A percentile compares a stretch with the other conserved stretches of the same genome.
Evolutionary conservation across 2,888 invertebrate genomes (phyloP).

Genomic region (Phanerotoma sp.): DNA sequence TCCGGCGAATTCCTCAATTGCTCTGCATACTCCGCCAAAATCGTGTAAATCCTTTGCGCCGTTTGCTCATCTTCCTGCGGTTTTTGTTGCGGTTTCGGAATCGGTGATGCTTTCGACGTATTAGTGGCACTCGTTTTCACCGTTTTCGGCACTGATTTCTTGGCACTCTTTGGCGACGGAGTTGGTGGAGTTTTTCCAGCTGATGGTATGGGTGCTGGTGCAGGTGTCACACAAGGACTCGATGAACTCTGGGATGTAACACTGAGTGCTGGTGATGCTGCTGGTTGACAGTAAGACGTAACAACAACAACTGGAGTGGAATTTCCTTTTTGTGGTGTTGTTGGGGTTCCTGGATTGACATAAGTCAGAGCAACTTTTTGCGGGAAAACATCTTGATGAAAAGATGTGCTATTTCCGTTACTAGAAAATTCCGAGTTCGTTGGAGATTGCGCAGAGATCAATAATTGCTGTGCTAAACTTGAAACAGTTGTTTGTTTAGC

Average conservation of each 20-base stretch:
- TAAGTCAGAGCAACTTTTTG: constrained; percentile 62
- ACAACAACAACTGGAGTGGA: constrained; percentile 62
- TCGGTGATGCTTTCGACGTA: constrained; percentile 66
- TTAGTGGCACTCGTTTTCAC: constrained; percentile 64
- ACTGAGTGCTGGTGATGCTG: constrained; percentile 62
- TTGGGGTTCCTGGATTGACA: constrained; percentile 56
- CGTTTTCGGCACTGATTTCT: constrained; percentile 60
- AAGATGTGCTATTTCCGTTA: constrained; percentile 42
- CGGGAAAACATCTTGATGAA: constrained; percentile 50
- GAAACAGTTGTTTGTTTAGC: constrained; percentile 40
- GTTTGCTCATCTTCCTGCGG: constrained; percentile 81
- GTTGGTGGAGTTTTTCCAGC: constrained; percentile 60
- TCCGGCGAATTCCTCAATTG: constrained; percentile 79
- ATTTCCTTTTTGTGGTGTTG: constrained; percentile 54
- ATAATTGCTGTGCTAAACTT: constrained; percentile 47
- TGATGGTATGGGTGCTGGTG: constrained; percentile 57
- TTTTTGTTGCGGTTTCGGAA: constrained; percentile 70
- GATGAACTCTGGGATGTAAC: constrained; percentile 64
- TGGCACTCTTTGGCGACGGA: constrained; percentile 51
- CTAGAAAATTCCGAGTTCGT: constrained; percentile 43
- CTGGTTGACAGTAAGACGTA: constrained; percentile 61
- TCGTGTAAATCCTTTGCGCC: constrained; percentile 76
- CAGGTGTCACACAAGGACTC: constrained; percentile 63
- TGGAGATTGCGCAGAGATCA: constrained; percentile 46
- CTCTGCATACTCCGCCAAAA: constrained; percentile 77